Evolutionary conservation across 2,888 invertebrate species (phyloP).

Genomic region (Nemurella pictetii): DNA sequence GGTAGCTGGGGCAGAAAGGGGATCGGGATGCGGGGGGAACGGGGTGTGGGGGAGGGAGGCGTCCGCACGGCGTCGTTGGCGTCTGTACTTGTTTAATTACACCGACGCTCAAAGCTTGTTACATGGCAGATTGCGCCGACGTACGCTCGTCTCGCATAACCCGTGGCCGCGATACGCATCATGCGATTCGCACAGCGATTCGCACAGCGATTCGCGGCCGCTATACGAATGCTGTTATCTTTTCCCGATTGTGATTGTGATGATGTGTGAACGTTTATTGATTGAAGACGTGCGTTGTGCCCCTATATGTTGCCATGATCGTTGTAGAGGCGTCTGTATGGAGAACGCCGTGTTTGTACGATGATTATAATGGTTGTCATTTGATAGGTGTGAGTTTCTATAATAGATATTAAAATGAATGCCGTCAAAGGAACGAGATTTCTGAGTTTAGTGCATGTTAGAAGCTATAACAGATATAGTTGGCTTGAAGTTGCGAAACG

Average conservation of each 20-base stretch:
- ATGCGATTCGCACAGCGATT: no score
- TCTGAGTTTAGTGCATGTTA: no score
- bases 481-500: no score
- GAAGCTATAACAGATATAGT: no score
- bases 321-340: no score
- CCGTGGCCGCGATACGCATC: neutral
- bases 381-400: neutral
- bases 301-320: neutral
- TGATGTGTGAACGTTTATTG: neutral
- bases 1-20: no score
- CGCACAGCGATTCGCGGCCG: no score
- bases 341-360: no score
- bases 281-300: neutral
- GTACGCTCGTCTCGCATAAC: neutral
- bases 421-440: no score
- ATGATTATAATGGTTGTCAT: neutral
- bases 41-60: neutral
- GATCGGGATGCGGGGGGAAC: neutral
- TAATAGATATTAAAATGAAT: neutral
- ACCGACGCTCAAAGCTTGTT: conserved; percentile 30
- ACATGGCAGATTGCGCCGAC: conserved; percentile 31
- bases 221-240: neutral
- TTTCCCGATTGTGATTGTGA: neutral
- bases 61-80: conserved; percentile 19
- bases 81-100: conserved; percentile 32